Evolutionary conservation across 23 tunicate genomes (phyloP).

Genomic region (Ascidia mentula): DNA sequence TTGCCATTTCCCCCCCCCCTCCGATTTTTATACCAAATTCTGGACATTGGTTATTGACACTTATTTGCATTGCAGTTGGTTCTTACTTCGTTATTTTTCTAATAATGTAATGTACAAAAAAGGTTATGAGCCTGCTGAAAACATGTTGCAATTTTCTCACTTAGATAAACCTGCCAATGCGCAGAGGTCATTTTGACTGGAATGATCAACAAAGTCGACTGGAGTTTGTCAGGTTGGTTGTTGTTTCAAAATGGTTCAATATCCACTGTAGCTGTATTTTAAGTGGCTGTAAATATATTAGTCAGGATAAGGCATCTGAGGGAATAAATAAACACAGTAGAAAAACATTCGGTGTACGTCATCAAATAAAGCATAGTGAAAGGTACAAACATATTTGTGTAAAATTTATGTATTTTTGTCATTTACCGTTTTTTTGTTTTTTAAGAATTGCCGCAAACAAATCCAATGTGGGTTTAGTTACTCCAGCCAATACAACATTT

Average conservation of each 20-base stretch:
- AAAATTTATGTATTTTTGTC: not conserved
- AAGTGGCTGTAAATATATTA: not conserved
- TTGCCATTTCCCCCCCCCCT: no score
- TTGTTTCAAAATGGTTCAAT: no score
- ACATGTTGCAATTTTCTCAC: no score
- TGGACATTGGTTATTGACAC: no score
- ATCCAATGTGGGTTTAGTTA: not conserved
- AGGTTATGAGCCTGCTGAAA: no score
- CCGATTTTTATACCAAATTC: no score
- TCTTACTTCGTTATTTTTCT: no score
- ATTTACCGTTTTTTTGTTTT: not conserved
- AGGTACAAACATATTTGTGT: not conserved
- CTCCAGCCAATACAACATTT: not conserved
- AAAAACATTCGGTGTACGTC: not conserved
- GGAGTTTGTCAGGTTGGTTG: conserved; percentile 63
- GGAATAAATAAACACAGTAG: not conserved
- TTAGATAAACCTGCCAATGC: not conserved
- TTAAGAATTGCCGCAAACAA: not conserved
- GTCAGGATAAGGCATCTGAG: not conserved
- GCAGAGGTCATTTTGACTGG: conserved; percentile 68
- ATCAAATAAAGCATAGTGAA: not conserved
- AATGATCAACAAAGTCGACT: conserved; percentile 43
- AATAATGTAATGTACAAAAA: no score
- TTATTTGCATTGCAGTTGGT: no score
- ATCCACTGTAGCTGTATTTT: no score